phyloP scores from a whole-genome alignment of 2,113 vertebrate species.

The Choloepus hoffmanni region DNA sequence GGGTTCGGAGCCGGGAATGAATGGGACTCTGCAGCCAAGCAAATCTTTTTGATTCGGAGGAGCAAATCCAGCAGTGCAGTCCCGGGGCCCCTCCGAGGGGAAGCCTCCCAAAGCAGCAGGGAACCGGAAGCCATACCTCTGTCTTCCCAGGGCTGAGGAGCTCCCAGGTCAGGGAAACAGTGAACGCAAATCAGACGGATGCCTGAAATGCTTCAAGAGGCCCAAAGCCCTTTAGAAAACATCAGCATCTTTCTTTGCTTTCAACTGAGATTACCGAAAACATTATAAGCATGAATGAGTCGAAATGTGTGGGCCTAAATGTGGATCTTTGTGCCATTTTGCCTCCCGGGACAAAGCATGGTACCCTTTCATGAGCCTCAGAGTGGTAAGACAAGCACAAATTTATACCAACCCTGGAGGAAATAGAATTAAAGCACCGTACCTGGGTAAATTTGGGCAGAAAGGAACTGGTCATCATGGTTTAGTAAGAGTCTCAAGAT shows the following conservation, averaged over 20 bases:
- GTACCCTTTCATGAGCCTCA: not conserved
- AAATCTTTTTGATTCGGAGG: not conserved
- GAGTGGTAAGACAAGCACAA: not conserved
- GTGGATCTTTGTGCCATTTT: fast-evolving
- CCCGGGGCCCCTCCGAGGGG: not conserved
- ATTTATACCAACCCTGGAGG: not conserved
- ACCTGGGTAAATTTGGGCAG: not conserved
- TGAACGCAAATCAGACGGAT: fast-evolving
- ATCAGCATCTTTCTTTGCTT: not conserved
- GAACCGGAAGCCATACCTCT: not conserved
- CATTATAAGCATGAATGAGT: fast-evolving
- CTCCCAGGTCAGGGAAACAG: not conserved
- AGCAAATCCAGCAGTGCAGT: not conserved
- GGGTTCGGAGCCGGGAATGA: not conserved
- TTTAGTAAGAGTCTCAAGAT: not conserved
- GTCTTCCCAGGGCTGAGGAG: not conserved
- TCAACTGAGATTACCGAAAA: fast-evolving
- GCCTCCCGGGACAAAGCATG: not conserved
- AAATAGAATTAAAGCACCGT: not conserved
- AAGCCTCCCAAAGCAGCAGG: not conserved
- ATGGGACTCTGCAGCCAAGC: not conserved
- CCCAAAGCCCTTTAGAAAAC: not conserved
- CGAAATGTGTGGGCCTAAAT: not conserved
- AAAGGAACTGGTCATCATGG: not conserved
- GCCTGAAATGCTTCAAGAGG: not conserved